Percentiles rank a stretch among this genome's conserved stretches.
phyloP scores from a whole-genome alignment of 2,113 vertebrate species.

The Callospermophilus lateralis region DNA sequence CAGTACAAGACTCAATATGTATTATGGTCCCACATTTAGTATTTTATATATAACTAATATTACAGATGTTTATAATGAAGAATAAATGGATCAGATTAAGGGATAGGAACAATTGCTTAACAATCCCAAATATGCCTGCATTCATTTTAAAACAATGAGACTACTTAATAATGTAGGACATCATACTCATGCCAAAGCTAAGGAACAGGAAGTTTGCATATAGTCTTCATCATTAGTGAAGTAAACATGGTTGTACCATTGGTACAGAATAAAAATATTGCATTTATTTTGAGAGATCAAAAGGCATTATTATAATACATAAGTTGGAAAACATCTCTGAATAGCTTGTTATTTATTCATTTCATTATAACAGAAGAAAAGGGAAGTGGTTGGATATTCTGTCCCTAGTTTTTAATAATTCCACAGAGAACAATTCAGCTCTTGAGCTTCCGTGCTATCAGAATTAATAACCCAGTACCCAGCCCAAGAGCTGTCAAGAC shows the following conservation, averaged over 20 bases:
- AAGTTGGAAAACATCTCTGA: background rate
- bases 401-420: background rate
- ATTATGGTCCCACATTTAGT: background rate
- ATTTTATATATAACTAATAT: background rate
- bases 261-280: background rate
- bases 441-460: background rate
- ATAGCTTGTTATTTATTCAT: background rate
- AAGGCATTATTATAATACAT: background rate
- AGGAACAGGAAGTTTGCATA: background rate
- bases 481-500: background rate
- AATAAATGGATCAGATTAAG: background rate
- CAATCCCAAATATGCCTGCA: background rate
- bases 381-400: background rate
- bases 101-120: background rate
- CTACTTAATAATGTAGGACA: background rate
- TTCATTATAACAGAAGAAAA: background rate
- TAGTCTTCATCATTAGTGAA: background rate
- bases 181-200: background rate
- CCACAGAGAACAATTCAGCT: background rate
- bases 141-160: conserved; percentile 4
- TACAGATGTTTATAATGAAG: background rate
- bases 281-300: background rate
- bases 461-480: background rate
- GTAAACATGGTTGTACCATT: background rate
- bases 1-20: background rate